Conservation (phyloP, 2,113 vertebrate species). For the Otolemur garnettii region DNA sequence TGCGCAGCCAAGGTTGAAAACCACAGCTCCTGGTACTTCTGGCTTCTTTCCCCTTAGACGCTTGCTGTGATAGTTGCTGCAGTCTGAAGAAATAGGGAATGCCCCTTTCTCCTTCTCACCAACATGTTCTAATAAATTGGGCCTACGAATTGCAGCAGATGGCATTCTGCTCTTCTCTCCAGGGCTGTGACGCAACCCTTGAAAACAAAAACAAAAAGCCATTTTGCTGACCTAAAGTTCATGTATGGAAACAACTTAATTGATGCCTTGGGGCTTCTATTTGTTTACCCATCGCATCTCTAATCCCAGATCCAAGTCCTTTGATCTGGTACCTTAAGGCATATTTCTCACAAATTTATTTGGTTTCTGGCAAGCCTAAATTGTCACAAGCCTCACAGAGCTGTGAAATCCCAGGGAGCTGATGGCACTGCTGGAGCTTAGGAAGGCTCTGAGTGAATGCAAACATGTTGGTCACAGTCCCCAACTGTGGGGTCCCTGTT, state of each 20-base stretch:
- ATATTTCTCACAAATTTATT: neutral
- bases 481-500: no score
- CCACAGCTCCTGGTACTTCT: neutral
- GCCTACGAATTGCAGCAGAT: neutral
- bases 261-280: neutral
- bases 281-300: neutral
- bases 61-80: neutral
- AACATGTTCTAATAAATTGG: neutral
- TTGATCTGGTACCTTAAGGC: neutral
- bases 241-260: neutral
- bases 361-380: neutral
- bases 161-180: neutral
- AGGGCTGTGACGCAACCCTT: neutral
- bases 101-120: neutral
- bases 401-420: neutral
- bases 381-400: neutral
- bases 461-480: neutral
- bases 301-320: neutral
- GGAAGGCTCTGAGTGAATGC: neutral
- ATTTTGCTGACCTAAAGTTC: neutral
- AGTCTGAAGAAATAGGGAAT: neutral
- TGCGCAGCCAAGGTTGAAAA: neutral
- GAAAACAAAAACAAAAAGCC: neutral
- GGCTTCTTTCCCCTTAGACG: neutral
- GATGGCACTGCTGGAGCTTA: neutral